phyloP scores from a whole-genome alignment of 1,140 invertebrate genomes.

The Bombus haemorrhoidalis region DNA sequence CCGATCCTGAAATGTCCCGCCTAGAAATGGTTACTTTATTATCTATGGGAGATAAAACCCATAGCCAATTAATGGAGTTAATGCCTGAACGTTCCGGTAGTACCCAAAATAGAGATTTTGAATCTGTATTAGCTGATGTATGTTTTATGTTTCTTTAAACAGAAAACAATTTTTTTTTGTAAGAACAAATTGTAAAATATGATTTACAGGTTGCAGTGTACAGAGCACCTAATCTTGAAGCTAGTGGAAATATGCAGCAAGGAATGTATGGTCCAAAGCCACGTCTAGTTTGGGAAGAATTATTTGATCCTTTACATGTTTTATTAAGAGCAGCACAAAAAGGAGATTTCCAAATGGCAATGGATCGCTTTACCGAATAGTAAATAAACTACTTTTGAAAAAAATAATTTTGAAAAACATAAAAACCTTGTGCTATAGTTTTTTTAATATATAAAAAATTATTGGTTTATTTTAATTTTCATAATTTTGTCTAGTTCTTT shows the following conservation, averaged over 20 bases:
- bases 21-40: constrained; percentile 96
- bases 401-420: neutral
- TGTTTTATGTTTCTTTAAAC: constrained; percentile 34
- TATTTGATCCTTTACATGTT: constrained; percentile 97
- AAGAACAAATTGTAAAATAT: constrained; percentile 12
- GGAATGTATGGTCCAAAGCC: constrained; percentile 96
- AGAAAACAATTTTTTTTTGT: neutral
- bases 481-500: neutral
- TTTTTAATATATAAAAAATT: constrained; percentile 2
- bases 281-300: constrained; percentile 91
- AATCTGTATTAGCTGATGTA: constrained; percentile 90
- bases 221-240: constrained; percentile 90
- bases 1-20: constrained; percentile 85
- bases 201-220: constrained; percentile 88
- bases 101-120: constrained; percentile 94
- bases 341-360: constrained; percentile 95
- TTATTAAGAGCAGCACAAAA: constrained; percentile 94
- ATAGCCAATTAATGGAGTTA: constrained; percentile 96
- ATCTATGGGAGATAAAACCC: constrained; percentile 96
- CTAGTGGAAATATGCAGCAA: constrained; percentile 93
- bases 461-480: neutral
- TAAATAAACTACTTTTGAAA: constrained; percentile 81
- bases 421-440: neutral
- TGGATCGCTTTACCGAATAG: constrained; percentile 95
- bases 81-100: constrained; percentile 98